These are phyloP conservation scores for Cynodonichthys magdalenae DNA, from an alignment of 2,797 vertebrate genomes.

Conservation along the genomic window DNA sequence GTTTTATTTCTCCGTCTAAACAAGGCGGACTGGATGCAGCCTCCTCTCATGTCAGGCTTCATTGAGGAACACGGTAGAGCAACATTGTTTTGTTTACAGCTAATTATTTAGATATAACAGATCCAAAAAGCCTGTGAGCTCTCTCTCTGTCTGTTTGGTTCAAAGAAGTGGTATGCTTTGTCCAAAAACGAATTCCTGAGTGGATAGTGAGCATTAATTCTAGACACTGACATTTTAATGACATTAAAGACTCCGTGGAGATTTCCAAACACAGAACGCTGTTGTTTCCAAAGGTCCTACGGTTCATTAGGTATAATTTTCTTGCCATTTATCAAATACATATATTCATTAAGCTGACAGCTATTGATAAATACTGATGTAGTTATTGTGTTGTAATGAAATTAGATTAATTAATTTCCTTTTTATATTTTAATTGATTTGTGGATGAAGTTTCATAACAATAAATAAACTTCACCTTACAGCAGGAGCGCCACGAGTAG, in stretches of 20 bases:
- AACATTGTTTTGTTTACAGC: constrained; percentile 14
- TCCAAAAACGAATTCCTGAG: constrained; percentile 1
- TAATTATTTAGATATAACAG: constrained; percentile 21
- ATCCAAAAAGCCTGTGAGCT: constrained; percentile 9
- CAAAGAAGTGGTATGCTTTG: background rate
- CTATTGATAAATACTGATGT: constrained; percentile 11
- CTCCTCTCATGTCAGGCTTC: constrained; percentile 18
- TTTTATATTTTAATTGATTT: no score
- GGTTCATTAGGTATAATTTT: constrained; percentile 12
- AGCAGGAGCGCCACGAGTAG: no score
- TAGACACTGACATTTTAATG: constrained; percentile 11
- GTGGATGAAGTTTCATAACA: no score
- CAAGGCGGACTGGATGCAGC: constrained; percentile 35
- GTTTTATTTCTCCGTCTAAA: constrained; percentile 16
- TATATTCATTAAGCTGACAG: constrained; percentile 6
- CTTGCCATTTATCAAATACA: background rate
- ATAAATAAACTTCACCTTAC: no score
- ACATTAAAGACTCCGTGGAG: constrained; percentile 5
- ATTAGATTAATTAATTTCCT: constrained; percentile 13
- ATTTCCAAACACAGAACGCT: constrained; percentile 13
- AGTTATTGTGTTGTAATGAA: constrained; percentile 23
- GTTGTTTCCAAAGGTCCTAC: constrained; percentile 1
- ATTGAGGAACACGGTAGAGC: constrained; percentile 14
- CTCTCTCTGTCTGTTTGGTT: background rate
- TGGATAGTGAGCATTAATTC: background rate